A percentile compares a stretch with the other conserved stretches of the same genome.
Evolutionary conservation across 53 echinoderm and acorn worm genomes (phyloP).

Genomic region (Actinopyga echinites): DNA sequence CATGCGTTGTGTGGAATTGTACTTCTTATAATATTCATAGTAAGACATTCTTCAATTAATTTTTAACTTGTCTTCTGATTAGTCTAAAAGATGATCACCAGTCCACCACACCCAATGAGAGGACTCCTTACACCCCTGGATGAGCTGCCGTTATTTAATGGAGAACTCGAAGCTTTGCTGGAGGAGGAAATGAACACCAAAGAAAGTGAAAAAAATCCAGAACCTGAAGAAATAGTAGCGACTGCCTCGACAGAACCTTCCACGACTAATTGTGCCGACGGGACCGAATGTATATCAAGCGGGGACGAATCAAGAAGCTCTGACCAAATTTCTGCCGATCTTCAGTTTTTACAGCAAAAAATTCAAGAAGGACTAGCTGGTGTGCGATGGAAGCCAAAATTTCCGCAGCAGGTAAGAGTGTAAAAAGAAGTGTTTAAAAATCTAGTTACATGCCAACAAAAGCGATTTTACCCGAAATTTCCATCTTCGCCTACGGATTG

Average conservation of each 20-base stretch:
- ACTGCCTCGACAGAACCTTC: background rate
- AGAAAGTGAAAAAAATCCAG: background rate
- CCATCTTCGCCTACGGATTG: no score
- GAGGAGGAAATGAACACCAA: background rate
- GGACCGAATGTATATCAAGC: background rate
- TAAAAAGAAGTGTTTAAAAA: background rate
- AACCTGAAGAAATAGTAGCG: no score
- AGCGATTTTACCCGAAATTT: no score
- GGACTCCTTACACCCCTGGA: slow-evolving; percentile 20
- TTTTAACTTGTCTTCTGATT: background rate
- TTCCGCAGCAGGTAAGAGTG: slow-evolving; percentile 1
- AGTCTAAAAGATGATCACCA: background rate
- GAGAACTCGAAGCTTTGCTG: slow-evolving; percentile 19
- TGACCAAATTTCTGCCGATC: background rate
- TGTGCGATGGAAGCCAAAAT: slow-evolving; percentile 28
- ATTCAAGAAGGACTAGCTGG: slow-evolving; percentile 10
- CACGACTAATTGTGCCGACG: background rate
- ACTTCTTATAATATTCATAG: no score
- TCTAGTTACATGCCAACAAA: no score
- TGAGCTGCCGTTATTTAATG: slow-evolving; percentile 19
- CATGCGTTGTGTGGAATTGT: no score
- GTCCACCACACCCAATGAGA: background rate
- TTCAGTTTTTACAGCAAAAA: slow-evolving; percentile 21
- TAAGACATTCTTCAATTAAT: no score
- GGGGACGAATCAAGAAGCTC: background rate